Base-by-base conservation (phyloP, 2,113 vertebrate genomes). In the Hemiscyllium ocellatum region DNA sequence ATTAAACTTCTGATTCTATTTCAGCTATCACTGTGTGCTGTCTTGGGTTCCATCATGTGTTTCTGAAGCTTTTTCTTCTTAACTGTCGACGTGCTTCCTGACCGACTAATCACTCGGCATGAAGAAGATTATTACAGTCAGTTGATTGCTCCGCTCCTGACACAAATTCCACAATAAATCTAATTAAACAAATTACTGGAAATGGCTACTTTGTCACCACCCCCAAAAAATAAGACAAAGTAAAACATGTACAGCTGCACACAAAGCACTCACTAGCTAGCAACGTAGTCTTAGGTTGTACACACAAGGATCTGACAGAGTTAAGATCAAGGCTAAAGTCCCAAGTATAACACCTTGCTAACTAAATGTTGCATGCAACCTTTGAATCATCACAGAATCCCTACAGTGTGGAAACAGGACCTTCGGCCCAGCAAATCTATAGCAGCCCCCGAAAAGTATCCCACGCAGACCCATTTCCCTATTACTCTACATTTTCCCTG, bases 81-180 rank as follows among this genome's bases (percentile, higher is more conserved):
- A 33, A 3, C 17, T 93, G 66, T 19, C 2, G 65, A 65, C 61
- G 68, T n/a, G 65, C 89, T 22, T 66, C 89, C n/a, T 66, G 89
- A 33, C n/a, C 66, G 89, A 93, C 33, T 93, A 93, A 66, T 66
- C 33, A 93, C n/a, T 66, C n/a, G 65, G 26, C 56, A 91, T 17
- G 19, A 6, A 37, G 15, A 37, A 66, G 33, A 19, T 66, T 93
- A 19, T 93, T 37, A 93, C 19, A 93, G 19, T 65, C 65, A n/a
- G 37, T 37, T 17, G 8, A 93, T 20, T 20, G 66, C n/a, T 66
- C 89, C 61, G 20, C 61, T 29, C 33, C 17, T 15, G 20, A 10
- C 89, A n/a, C 37, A 66, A 37, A n/a, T 93, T n/a, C 37, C 33
- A 93, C 61, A 93, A 65, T 93, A 66, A 93, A 37, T 93, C 61